Conservation (phyloP, 1,140 invertebrate genomes). For the Neodiprion pinetum region DNA sequence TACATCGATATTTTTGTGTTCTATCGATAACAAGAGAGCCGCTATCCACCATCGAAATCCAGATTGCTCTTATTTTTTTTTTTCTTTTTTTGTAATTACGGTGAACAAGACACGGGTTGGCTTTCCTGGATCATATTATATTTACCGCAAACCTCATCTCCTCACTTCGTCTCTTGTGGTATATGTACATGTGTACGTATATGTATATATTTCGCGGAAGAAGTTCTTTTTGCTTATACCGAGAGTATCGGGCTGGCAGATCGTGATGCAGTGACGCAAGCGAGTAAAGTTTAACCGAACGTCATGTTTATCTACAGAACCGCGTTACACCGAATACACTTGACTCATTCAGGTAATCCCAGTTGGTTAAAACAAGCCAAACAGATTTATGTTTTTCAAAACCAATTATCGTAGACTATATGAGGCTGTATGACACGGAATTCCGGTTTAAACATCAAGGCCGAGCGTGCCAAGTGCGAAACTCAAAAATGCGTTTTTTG, state of each 20-base stretch:
- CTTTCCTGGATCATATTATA: too few relatives aligned
- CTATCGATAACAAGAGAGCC: too few relatives aligned
- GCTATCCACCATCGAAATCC: too few relatives aligned
- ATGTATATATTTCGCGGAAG: neutral
- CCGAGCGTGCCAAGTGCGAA: neutral
- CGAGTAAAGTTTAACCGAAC: neutral
- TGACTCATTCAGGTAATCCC: constrained; percentile 5
- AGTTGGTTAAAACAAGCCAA: neutral
- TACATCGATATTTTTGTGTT: too few relatives aligned
- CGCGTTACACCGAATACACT: constrained; percentile 2
- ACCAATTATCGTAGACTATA: neutral
- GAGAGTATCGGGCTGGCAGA: neutral
- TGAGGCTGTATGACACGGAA: neutral
- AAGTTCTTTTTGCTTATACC: neutral
- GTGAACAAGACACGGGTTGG: too few relatives aligned
- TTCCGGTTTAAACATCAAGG: neutral
- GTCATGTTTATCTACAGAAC: neutral
- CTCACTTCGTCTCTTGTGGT: too few relatives aligned
- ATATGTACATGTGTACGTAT: neutral
- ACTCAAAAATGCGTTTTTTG: neutral
- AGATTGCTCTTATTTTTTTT: too few relatives aligned
- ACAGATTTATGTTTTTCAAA: neutral
- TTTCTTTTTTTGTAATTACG: too few relatives aligned
- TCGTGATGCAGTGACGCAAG: neutral
- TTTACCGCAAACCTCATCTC: too few relatives aligned